Evolutionary conservation across 2,888 invertebrate genomes (phyloP), one percentile per base, ranked within the genome.

Genomic region (Abrostola tripartita): DNA sequence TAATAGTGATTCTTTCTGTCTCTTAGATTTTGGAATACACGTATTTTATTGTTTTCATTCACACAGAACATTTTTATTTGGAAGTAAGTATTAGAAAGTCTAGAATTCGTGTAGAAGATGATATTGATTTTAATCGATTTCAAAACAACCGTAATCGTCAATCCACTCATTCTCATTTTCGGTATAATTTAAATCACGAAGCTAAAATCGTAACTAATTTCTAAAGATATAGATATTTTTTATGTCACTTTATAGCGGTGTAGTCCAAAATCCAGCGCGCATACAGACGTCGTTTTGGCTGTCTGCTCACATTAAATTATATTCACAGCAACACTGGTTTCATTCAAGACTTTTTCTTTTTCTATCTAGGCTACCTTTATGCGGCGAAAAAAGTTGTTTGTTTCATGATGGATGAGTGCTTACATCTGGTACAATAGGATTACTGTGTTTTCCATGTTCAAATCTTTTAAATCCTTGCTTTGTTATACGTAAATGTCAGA

Each of bases 301-400:
- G 76, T 80, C 82, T 74, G 82, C 79, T 82, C 83, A 80, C 85
- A 82, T 84, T 87, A 83, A 86, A 87, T 88, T 88, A 87, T 84
- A 82, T 76, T 71, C 73, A 58, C 61, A 51, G 72, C 55, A 72
- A 69, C 73, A 75, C 69, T 68, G 75, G 61, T 71, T 68, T 72
- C 67, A 74, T 61, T 60, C 57, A 65, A 57, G 57, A 63, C 61
- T 60, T 69, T 60, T 61, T 71, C 61, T 78, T 83, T 80, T 77
- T 75, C 56, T 67, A 74, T 42, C 41, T 71, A 67, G 61, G 51
- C 64, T n/a, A 44, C 44, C 14, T 62, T 35, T 57, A 44, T 61
- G 12, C 51, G 36, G 40, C 55, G 52, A 44, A 57, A 47, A 65
- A 68, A 65, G 53, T 63, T 65, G 36, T 64, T 63, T 73, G 49